These are phyloP conservation scores for Rhegmatorhina hoffmannsi DNA, from an alignment of 2,113 vertebrate species.

Conservation along the genomic window DNA sequence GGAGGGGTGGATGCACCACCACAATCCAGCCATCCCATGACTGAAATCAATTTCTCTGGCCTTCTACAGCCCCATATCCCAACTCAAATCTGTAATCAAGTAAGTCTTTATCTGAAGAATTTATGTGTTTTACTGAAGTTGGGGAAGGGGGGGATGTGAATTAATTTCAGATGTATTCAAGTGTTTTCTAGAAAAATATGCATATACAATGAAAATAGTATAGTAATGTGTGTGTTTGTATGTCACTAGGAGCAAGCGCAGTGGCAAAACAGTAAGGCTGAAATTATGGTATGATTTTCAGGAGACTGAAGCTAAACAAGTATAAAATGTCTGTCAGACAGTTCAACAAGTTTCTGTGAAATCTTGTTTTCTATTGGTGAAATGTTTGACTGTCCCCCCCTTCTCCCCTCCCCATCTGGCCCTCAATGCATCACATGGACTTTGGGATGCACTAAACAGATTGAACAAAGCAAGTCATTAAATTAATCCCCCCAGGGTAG, in stretches of 20 bases:
- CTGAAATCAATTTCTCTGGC: background rate
- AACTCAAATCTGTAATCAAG: background rate
- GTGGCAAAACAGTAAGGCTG: background rate
- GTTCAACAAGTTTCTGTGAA: background rate
- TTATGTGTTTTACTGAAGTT: background rate
- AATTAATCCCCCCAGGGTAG: background rate
- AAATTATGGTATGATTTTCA: background rate
- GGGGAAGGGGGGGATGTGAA: background rate
- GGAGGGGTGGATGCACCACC: background rate
- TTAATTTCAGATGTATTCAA: background rate
- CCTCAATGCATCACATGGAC: background rate
- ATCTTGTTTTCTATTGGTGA: background rate
- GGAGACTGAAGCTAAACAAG: background rate
- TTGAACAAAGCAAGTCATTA: background rate
- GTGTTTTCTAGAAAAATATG: background rate
- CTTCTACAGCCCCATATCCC: background rate
- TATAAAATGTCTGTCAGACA: background rate
- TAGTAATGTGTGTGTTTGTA: background rate
- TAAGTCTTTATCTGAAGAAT: background rate
- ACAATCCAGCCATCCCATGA: fast-evolving
- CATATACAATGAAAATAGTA: background rate
- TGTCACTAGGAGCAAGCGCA: background rate
- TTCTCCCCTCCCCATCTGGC: fast-evolving
- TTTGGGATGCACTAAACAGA: background rate
- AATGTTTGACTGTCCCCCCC: background rate